Evolutionary conservation across 2,797 vertebrate species (phyloP), one percentile per base, ranked within the genome.

Genomic region (Pseudomugil gertrudae): DNA sequence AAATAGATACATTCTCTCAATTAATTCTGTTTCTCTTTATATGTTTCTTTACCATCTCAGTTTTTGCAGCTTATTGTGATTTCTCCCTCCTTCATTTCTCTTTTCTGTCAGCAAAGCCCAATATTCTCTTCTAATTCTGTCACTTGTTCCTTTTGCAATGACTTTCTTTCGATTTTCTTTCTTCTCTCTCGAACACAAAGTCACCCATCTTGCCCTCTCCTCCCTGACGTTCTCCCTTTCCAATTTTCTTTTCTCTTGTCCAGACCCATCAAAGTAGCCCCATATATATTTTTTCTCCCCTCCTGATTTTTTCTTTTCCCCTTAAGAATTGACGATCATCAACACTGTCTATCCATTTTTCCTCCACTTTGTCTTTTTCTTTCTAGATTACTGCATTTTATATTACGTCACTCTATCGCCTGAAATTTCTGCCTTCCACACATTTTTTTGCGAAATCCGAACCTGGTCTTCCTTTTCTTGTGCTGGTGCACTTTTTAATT

Each of bases 1-100:
- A 85, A 88, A 90, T 81, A 87, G 81, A 89, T 78, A 76, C 83
- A 73, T 77, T 63, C 54, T 51, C 72, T 66, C 53, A 15, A 57
- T 73, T 77, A 75, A 81, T 70, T 76, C 66, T 83, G 47, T 69
- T 59, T 68, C 64, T 69, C 55, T 65, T 55, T 73, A 57, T 63
- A 52, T 66, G 17, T 75, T 70, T 77, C 38, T 86, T 55, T 67
- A 55, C 60, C 29, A 52, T 38, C 63, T 64, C 15, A 9, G 1
- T 5, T 66, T 27, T 65, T 50, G 3, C 47, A 68, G 32, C 45
- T 57, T 63, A 40, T 63, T 11, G 33, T 45, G 43, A 23, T 58
- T 35, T 64, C 53, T 48, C 43, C 65, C 26, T 47, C 27, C 51
- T 76, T 48, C n/a, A 59, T 50, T 43, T 30, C 19, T 36, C 50